phyloP scores from a whole-genome alignment of 2,888 invertebrate genomes.

The Rapana venosa region DNA sequence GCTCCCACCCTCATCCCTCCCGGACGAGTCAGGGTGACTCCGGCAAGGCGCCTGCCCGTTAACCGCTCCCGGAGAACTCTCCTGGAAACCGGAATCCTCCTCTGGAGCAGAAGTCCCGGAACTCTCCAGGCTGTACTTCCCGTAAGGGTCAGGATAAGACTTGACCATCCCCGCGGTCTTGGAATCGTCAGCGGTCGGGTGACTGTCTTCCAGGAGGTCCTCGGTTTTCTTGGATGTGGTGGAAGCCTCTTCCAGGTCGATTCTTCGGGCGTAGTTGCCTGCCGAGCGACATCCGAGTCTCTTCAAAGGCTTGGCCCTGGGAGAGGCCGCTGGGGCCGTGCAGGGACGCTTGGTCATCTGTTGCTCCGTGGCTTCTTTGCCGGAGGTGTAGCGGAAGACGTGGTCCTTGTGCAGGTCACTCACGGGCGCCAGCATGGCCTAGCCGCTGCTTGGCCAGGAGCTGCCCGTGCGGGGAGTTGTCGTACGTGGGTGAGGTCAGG shows the following conservation, averaged over 20 bases:
- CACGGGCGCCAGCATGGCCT: constrained; percentile 56
- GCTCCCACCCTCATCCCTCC: neutral
- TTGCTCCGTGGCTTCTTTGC: constrained; percentile 42
- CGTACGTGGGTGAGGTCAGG: constrained; percentile 59
- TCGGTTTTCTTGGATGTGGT: neutral
- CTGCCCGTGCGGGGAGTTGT: constrained; percentile 59
- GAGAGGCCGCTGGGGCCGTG: constrained; percentile 58
- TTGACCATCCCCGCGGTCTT: neutral
- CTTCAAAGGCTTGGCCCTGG: constrained; percentile 15
- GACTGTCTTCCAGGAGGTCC: neutral
- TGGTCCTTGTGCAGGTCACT: constrained; percentile 59
- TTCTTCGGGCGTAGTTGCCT: neutral
- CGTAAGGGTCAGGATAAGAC: neutral
- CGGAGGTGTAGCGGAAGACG: constrained; percentile 56
- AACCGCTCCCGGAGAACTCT: neutral
- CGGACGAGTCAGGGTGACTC: too few species aligned
- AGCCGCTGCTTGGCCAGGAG: constrained; percentile 55
- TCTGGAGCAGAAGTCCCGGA: neutral
- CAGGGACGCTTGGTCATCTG: constrained; percentile 52
- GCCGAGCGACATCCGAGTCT: constrained; percentile 12
- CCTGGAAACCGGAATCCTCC: too few species aligned
- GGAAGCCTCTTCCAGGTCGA: neutral
- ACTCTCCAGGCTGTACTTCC: neutral
- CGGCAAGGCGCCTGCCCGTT: neutral
- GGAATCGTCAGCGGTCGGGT: neutral